Base-by-base conservation (phyloP, 2,113 vertebrate species). In the Cephalopterus ornatus region DNA sequence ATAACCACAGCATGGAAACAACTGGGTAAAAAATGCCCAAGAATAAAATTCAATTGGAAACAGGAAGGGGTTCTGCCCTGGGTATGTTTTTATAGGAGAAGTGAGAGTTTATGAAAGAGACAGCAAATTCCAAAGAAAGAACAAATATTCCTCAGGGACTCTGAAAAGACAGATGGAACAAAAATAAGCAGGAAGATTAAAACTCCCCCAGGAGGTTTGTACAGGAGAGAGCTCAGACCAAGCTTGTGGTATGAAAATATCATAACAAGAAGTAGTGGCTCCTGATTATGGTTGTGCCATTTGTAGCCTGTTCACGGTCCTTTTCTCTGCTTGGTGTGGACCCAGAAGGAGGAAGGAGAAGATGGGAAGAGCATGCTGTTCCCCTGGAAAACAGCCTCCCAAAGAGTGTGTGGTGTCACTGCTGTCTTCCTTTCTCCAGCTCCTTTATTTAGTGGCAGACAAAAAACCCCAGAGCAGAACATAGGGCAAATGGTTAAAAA, bases 21-120 rank as follows among this genome's bases (percentile, higher is more conserved):
- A 95, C 35, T 44, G 42, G 59, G 42, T 67, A 93, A 75, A 65
- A 93, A 85, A 41, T 75, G 41, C 68, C 28, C 56, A 81, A 85
- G 89, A 93, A 92, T 85, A 72, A 95, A 96, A 95, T 84, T 81
- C 86, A 95, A 89, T 91, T 92, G 73, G 77, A 92, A 92, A 77
- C 76, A 92, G 93, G 80, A 93, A 80, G 68, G 68, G 89, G 17
- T 85, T 92, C 83, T 89, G 44, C 68, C 63, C 76, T 84, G 86
- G 70, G 12, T 88, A 59, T 73, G 65, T 93, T 95, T 96, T 95
- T 75, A 78, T 68, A 92, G 73, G n/a, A 94, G 61, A 96, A 95
- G 73, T 44, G 80, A 97, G 80, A 78, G 83, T 74, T 96, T 96
- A 92, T 85, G 83, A 87, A 96, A 92, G 91, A 93, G 65, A 93